phyloP scores from a whole-genome alignment of 2,797 vertebrate species.

The Ispidina lecontei region DNA sequence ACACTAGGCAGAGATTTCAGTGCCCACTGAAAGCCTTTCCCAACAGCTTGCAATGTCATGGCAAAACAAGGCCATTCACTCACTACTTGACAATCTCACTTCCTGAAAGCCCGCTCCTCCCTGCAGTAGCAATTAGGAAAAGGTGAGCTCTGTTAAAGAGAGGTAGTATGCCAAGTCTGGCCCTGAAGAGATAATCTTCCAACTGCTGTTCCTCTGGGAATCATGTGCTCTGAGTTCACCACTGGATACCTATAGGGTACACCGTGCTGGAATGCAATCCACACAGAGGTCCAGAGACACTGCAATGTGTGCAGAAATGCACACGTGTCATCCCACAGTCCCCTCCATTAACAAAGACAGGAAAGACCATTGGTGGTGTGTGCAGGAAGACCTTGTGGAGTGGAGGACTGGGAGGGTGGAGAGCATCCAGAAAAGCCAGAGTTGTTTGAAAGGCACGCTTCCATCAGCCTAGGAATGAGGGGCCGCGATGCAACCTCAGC shows the following conservation, averaged over 20 bases:
- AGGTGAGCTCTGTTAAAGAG: not conserved
- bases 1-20: not conserved
- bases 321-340: accelerated
- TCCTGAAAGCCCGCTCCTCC: not conserved
- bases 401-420: not conserved
- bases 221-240: not conserved
- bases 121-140: not conserved
- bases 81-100: not conserved
- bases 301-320: accelerated
- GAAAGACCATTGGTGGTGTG: not conserved
- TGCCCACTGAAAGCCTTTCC: not conserved
- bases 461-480: not conserved
- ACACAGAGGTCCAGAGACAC: not conserved
- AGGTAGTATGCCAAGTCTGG: not conserved
- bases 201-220: not conserved
- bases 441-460: not conserved
- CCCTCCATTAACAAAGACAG: not conserved
- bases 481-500: not conserved
- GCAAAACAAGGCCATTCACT: not conserved
- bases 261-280: not conserved
- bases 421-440: not conserved
- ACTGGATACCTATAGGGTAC: not conserved
- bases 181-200: not conserved
- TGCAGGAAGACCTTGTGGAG: not conserved
- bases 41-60: not conserved